Conservation (phyloP, 2,797 vertebrate genomes). For the Echiichthys vipera region DNA sequence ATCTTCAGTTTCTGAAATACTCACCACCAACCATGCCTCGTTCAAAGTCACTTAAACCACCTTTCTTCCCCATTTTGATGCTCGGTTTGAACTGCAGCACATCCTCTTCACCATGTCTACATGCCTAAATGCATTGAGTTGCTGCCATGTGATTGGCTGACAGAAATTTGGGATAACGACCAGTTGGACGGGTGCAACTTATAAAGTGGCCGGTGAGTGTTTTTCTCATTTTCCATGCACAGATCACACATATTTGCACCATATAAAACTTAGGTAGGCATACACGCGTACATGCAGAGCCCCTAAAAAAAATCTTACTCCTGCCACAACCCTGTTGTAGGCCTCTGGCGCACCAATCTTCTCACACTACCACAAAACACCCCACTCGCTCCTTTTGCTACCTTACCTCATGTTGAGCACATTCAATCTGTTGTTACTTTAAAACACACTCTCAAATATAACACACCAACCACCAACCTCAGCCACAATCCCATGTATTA, state of each 20-base stretch:
- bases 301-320: conserved; percentile 5
- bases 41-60: too few relatives aligned
- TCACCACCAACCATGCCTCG: too few relatives aligned
- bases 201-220: too few relatives aligned
- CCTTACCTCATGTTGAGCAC: conserved; percentile 40
- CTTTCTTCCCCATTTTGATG: too few relatives aligned
- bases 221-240: background rate
- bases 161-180: too few relatives aligned
- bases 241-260: background rate
- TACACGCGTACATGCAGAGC: background rate
- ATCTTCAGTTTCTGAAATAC: too few relatives aligned
- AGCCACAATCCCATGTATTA: conserved; percentile 41
- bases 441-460: conserved; percentile 22
- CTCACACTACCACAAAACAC: conserved; percentile 44
- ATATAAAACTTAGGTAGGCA: background rate
- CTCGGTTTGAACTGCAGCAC: too few relatives aligned
- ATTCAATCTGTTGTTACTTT: conserved; percentile 42
- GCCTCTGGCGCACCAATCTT: conserved; percentile 32
- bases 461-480: conserved; percentile 17
- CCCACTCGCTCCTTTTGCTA: conserved; percentile 36
- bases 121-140: too few relatives aligned
- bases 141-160: too few relatives aligned
- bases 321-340: conserved; percentile 16
- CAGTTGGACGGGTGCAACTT: too few relatives aligned
- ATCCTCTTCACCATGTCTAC: too few relatives aligned